These are phyloP conservation scores for Felis chaus DNA, from an alignment of 2,113 vertebrate genomes.

Conservation along the genomic window DNA sequence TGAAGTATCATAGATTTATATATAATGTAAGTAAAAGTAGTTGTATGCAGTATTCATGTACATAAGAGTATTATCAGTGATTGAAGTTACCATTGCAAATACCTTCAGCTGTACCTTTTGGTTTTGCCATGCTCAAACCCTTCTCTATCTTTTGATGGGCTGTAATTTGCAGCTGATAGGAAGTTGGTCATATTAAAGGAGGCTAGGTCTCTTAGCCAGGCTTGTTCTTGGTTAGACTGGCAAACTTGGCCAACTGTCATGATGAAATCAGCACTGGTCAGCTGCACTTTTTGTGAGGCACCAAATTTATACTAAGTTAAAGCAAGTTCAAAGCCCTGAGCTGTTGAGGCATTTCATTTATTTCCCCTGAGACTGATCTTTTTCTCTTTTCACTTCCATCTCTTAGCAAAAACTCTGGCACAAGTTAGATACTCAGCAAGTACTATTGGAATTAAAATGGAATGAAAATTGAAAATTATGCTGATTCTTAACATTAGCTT, in stretches of 20 bases:
- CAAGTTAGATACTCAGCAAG: neutral
- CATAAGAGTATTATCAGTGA: neutral
- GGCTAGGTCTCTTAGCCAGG: neutral
- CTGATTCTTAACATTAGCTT: neutral
- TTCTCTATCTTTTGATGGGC: neutral
- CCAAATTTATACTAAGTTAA: neutral
- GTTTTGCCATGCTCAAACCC: neutral
- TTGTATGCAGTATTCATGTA: neutral
- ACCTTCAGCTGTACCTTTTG: neutral
- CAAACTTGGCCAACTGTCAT: neutral
- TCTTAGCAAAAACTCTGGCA: neutral
- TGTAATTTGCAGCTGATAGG: neutral
- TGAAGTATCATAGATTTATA: neutral
- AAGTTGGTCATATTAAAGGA: neutral
- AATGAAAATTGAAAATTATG: slow-evolving; percentile 13
- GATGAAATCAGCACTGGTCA: neutral
- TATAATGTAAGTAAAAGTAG: slow-evolving; percentile 16
- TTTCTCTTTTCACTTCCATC: neutral
- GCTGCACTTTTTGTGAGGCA: neutral
- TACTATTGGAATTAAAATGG: neutral
- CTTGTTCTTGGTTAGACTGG: neutral
- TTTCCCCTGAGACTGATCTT: neutral
- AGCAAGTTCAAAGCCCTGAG: neutral
- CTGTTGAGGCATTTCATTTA: neutral
- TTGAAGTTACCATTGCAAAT: neutral